Percentiles rank a stretch among this genome's conserved stretches.
phyloP scores from a whole-genome alignment of 2,113 vertebrate species.

The Vimba vimba region DNA sequence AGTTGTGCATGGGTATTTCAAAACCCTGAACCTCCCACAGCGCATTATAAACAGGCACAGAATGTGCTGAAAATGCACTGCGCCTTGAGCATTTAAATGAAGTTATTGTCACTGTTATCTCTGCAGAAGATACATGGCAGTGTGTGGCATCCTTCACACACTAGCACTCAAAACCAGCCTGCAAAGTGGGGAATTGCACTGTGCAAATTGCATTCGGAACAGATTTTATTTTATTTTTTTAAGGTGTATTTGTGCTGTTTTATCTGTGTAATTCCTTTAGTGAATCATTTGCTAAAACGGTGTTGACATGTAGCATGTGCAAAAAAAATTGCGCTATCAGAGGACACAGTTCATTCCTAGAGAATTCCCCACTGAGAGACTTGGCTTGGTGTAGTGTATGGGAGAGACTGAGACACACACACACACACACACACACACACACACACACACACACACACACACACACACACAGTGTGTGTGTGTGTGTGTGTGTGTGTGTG shows the following conservation, averaged over 20 bases:
- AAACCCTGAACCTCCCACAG: not conserved
- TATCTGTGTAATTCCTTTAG: not conserved
- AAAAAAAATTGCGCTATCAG: not conserved
- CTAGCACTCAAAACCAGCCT: not conserved
- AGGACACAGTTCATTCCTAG: not conserved
- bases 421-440: too few relatives aligned
- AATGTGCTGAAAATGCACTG: constrained; percentile 16
- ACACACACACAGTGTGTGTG: too few relatives aligned
- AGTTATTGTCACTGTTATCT: not conserved
- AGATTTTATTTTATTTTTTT: not conserved
- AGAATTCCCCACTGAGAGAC: not conserved
- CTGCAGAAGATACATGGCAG: constrained; percentile 2
- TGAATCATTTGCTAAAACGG: not conserved
- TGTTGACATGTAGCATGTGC: constrained; percentile 18
- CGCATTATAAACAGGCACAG: not conserved
- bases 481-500: too few relatives aligned
- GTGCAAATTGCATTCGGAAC: too few relatives aligned
- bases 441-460: too few relatives aligned
- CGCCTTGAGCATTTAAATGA: constrained; percentile 3
- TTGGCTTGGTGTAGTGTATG: not conserved
- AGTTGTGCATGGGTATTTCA: not conserved
- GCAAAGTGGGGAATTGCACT: not conserved
- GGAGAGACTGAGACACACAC: too few relatives aligned
- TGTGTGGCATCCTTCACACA: not conserved
- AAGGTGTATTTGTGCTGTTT: not conserved